phyloP scores from a whole-genome alignment of 2,113 vertebrate genomes.

The Ctenomys sociabilis region DNA sequence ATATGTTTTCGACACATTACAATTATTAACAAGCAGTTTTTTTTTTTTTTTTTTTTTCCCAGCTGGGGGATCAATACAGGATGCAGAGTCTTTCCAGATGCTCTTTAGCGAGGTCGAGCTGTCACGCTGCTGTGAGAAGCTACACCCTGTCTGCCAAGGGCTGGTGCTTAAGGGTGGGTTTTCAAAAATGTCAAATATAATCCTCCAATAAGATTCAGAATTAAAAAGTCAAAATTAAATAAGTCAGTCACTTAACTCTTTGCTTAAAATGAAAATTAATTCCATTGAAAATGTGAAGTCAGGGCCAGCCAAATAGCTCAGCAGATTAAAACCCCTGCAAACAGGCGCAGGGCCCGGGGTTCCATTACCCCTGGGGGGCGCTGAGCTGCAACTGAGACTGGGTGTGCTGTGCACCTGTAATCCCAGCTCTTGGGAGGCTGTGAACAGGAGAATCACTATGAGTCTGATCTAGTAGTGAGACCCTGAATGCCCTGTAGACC shows the following conservation, averaged over 20 bases:
- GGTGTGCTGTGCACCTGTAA: too few species aligned
- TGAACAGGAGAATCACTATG: too few species aligned
- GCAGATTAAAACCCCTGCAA: too few species aligned
- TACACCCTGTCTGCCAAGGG: neutral
- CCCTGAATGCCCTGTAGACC: too few species aligned
- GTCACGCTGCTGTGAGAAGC: fast-evolving
- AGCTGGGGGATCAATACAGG: neutral
- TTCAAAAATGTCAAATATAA: neutral
- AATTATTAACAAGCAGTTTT: neutral
- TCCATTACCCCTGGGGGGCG: too few species aligned
- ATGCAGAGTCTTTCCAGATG: neutral
- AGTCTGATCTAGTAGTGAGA: too few species aligned
- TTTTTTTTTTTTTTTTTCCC: neutral
- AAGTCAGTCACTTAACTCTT: neutral
- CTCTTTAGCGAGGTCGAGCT: fast-evolving
- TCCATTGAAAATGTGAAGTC: neutral
- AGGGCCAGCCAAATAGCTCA: too few species aligned
- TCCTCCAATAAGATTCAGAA: neutral
- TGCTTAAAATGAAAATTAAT: neutral
- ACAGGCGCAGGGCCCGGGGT: too few species aligned
- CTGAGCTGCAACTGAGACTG: too few species aligned
- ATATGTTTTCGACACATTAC: neutral
- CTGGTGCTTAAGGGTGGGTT: neutral
- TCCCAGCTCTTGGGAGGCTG: too few species aligned
- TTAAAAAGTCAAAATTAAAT: neutral